Conservation (phyloP, 2,888 invertebrate genomes). For the Eristalis tenax region DNA sequence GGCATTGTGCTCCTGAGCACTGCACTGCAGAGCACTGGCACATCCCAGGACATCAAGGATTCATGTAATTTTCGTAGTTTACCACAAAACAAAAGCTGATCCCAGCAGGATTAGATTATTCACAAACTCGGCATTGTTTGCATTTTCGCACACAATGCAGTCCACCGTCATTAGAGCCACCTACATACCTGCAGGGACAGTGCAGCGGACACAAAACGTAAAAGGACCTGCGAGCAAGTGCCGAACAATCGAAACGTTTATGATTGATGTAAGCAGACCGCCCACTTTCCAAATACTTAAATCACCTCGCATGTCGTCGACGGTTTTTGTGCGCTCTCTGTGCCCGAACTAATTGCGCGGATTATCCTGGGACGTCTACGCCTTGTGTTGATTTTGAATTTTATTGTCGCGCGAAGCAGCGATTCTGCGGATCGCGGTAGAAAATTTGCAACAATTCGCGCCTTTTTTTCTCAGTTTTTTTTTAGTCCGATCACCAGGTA, state of each 20-base stretch:
- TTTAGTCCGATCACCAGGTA: background rate
- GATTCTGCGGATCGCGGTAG: slow-evolving; percentile 15
- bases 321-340: background rate
- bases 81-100: slow-evolving; percentile 22
- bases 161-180: slow-evolving; percentile 9
- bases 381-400: slow-evolving; percentile 69
- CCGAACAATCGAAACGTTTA: slow-evolving; percentile 51
- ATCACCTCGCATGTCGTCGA: background rate
- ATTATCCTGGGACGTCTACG: slow-evolving; percentile 67
- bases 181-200: slow-evolving; percentile 6
- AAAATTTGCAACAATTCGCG: background rate
- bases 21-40: background rate
- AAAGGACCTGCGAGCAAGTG: slow-evolving; percentile 1
- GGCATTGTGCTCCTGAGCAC: background rate
- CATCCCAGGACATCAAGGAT: background rate
- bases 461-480: background rate
- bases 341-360: slow-evolving; percentile 41
- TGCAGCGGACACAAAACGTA: background rate
- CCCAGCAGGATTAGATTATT: slow-evolving; percentile 11
- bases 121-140: background rate
- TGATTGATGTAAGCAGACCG: slow-evolving; percentile 70
- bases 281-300: slow-evolving; percentile 64
- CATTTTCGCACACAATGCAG: background rate
- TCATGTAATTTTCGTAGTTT: slow-evolving; percentile 22
- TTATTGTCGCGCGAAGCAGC: slow-evolving; percentile 33